Percentiles rank a stretch among this genome's conserved stretches.
These are phyloP conservation scores for Alouatta palliata DNA, from an alignment of 2,113 vertebrate species.

Conservation along the genomic window DNA sequence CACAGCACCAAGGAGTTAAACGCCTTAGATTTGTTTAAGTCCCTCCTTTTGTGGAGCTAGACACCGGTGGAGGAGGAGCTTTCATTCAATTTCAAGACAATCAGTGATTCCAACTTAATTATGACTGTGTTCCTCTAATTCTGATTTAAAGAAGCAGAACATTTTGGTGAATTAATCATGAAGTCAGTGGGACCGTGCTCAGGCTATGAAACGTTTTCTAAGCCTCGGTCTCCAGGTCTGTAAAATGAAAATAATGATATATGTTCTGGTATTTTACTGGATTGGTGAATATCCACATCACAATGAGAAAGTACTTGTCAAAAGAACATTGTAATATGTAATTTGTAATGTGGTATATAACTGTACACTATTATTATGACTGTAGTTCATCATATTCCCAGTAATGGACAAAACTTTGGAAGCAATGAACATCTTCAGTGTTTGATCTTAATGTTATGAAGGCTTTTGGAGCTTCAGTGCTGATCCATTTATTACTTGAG, in stretches of 20 bases:
- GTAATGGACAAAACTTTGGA: not conserved
- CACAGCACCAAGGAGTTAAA: not conserved
- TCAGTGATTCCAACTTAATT: not conserved
- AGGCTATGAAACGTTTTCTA: not conserved
- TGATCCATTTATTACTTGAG: not conserved
- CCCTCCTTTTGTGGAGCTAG: not conserved
- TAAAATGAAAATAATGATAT: conserved; percentile 4
- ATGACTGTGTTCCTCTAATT: not conserved
- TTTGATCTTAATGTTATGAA: conserved; percentile 41
- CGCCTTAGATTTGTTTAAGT: not conserved
- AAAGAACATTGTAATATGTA: not conserved
- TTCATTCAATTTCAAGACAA: not conserved
- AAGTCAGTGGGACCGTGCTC: not conserved
- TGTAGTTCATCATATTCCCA: not conserved
- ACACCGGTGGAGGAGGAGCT: not conserved
- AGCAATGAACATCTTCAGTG: not conserved
- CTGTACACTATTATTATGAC: not conserved
- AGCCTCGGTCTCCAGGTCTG: not conserved
- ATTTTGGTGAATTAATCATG: not conserved
- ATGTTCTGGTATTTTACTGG: not conserved
- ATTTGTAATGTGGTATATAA: not conserved
- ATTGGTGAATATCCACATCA: not conserved
- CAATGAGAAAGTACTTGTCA: not conserved
- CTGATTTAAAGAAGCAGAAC: not conserved
- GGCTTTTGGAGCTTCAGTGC: not conserved